Percentiles rank a stretch among this genome's conserved stretches.
phyloP scores from a whole-genome alignment of 2,888 invertebrate genomes.

The Gymnocheta viridis region DNA sequence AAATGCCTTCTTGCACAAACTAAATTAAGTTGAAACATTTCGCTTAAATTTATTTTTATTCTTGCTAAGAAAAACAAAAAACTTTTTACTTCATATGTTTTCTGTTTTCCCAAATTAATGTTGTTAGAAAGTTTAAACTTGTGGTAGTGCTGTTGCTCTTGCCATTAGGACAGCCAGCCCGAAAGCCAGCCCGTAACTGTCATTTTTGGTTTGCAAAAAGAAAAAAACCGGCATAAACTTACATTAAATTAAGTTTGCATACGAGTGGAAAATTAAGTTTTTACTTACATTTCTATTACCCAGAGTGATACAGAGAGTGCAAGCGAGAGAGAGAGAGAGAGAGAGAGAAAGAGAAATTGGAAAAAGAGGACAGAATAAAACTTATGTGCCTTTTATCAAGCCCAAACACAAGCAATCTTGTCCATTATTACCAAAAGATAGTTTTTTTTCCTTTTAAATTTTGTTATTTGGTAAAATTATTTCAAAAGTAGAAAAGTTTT shows the following conservation, averaged over 20 bases:
- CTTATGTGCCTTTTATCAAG: constrained; percentile 14
- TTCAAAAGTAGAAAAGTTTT: constrained; percentile 13
- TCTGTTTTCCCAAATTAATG: constrained; percentile 31
- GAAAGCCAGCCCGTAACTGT: constrained; percentile 16
- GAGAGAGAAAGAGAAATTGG: background rate
- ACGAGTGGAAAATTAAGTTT: constrained; percentile 57
- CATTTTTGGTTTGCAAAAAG: constrained; percentile 19
- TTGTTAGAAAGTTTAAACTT: constrained; percentile 34
- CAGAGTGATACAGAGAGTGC: background rate
- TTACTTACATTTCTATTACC: constrained; percentile 1
- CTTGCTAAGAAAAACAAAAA: background rate
- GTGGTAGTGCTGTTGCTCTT: background rate
- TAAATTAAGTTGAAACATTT: background rate
- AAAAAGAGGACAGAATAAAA: background rate
- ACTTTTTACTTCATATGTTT: constrained; percentile 38
- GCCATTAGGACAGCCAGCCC: constrained; percentile 3
- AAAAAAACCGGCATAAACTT: constrained; percentile 10
- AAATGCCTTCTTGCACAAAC: constrained; percentile 6
- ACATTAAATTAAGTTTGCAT: constrained; percentile 60
- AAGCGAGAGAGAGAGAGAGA: background rate
- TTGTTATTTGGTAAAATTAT: background rate
- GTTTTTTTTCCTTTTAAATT: constrained; percentile 19
- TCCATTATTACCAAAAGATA: constrained; percentile 58
- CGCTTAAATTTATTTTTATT: background rate
- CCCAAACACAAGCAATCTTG: constrained; percentile 32